Percentiles rank a stretch among this genome's conserved stretches.
Conservation (phyloP, 2,888 invertebrate genomes). For the Hartigia nigra region DNA sequence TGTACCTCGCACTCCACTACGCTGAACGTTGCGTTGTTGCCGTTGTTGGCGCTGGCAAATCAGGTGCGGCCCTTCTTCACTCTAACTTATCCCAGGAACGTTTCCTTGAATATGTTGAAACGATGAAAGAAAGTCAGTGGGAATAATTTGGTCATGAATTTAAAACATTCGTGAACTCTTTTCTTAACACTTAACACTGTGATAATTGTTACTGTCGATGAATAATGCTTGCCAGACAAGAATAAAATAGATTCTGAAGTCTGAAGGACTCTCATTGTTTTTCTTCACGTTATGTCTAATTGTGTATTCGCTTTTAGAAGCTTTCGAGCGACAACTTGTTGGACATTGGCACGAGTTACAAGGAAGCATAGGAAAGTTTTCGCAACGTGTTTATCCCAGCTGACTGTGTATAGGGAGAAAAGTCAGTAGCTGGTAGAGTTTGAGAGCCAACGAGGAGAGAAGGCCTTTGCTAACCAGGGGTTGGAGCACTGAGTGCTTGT, state of each 20-base stretch:
- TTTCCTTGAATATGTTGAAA: background rate
- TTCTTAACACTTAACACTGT: background rate
- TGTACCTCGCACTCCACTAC: background rate
- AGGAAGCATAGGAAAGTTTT: constrained; percentile 5
- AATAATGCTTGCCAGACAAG: background rate
- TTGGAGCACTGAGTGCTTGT: background rate
- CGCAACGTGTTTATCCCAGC: constrained; percentile 5
- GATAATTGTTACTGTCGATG: background rate
- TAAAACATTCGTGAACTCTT: background rate
- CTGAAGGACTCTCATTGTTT: background rate
- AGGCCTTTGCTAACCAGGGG: background rate
- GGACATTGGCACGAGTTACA: constrained; percentile 35
- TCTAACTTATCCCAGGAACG: constrained; percentile 16
- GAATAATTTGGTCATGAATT: background rate
- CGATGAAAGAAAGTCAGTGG: background rate
- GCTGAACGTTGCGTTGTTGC: constrained; percentile 12
- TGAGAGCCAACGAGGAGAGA: background rate
- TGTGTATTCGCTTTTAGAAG: background rate
- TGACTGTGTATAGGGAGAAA: background rate
- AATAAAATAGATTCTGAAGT: background rate
- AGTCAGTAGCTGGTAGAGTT: background rate
- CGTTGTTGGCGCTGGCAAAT: constrained; percentile 31
- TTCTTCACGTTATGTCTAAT: background rate
- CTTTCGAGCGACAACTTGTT: constrained; percentile 39
- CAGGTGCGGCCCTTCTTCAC: constrained; percentile 33